Evolutionary conservation across 2,113 vertebrate genomes (phyloP), one percentile per base, ranked within the genome.

Genomic region (Nesoenas mayeri): DNA sequence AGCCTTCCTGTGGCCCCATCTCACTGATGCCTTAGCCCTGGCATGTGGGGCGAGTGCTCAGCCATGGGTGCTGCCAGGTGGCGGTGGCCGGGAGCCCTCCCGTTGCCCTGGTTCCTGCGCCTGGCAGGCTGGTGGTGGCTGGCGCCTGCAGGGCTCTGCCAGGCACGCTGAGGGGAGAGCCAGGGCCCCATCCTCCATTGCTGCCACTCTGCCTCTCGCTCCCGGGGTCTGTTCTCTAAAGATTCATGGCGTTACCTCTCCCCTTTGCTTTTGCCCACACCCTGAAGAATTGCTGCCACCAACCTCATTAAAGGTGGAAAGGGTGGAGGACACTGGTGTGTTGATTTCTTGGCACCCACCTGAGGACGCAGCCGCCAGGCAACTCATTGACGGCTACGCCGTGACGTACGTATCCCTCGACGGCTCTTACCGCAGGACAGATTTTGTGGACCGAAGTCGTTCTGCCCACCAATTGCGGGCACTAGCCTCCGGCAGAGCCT

Each of bases 331-430:
- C 97, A 98, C 97, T 28, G 99, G 99, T 93, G 97, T 99, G 91
- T 99, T 98, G 98, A 98, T 99, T 80, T 99, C 98, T 97, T 99
- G 99, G 99, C 98, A 97, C 34, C 98, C 98, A 21, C 98, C 98
- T 0, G 98, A 98, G 79, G 97, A 98, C 60, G 90, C 95, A 32
- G 80, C 86, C 0, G 96, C 98, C 92, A 98, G 98, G 91, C 98
- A 98, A 94, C 96, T 98, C 89, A 97, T 99, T 81, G 99, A 99
- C 29, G 99, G 99, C 89, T 99, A 99, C 64, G 98, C 99, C 3
- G 98, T 99, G 95, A 99, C 99, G 73, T 99, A 99, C 44, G 97
- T 98, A 61, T 98, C 99, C 14, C 92, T 98, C 32, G 99, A 99
- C 24, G 98, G 98, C 50, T 98, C 97, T 79, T 98, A 96, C 89